These are phyloP conservation scores for Oxytorus armatus DNA, from an alignment of 2,888 invertebrate species.

Conservation along the genomic window DNA sequence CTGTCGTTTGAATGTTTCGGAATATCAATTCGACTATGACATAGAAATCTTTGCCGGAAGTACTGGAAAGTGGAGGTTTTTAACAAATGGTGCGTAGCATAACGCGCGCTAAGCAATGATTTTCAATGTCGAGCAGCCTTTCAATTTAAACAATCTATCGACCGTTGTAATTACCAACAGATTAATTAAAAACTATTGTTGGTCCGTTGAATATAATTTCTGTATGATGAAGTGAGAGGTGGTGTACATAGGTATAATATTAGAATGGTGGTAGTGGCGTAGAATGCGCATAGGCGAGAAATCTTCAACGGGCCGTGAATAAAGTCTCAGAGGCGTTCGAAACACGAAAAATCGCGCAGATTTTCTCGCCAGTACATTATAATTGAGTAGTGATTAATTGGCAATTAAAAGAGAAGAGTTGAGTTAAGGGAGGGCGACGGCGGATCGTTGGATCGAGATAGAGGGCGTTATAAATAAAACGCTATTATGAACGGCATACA, in stretches of 20 bases:
- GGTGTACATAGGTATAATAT: not conserved
- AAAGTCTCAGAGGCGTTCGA: constrained; percentile 27
- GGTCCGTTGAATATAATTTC: constrained; percentile 32
- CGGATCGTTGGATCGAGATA: constrained; percentile 51
- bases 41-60: not conserved
- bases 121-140: constrained; percentile 19
- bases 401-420: constrained; percentile 66
- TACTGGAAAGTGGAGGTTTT: not conserved
- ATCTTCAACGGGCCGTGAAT: constrained; percentile 46
- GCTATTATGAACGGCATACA: constrained; percentile 38
- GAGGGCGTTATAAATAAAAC: constrained; percentile 35
- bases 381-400: constrained; percentile 71
- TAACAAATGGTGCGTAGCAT: not conserved
- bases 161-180: constrained; percentile 1
- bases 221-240: constrained; percentile 15
- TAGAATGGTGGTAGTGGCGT: not conserved
- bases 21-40: not conserved
- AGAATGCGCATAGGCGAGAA: constrained; percentile 1
- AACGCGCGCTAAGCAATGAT: not conserved
- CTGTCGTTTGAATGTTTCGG: not conserved
- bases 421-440: constrained; percentile 1
- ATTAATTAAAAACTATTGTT: constrained; percentile 40
- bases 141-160: not conserved
- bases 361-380: constrained; percentile 58
- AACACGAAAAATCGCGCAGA: constrained; percentile 45